phyloP scores from a whole-genome alignment of 2,113 vertebrate genomes.

The Talpa occidentalis region DNA sequence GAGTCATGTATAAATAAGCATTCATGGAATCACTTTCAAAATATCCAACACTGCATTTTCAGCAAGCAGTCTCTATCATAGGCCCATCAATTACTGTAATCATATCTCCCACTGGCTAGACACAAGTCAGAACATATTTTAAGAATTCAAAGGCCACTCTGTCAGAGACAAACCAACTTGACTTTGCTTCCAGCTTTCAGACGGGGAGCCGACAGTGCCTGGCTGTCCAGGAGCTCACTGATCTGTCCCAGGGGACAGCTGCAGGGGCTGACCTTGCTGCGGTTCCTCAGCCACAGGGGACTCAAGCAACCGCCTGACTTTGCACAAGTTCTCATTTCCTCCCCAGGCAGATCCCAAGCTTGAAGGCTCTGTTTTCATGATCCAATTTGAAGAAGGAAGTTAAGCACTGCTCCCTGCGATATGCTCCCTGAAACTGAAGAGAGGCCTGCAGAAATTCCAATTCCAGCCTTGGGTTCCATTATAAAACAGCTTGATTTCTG shows the following conservation, averaged over 20 bases:
- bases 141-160: conserved; percentile 56
- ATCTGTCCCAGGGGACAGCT: neutral
- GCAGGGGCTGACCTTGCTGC: neutral
- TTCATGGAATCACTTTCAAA: conserved; percentile 33
- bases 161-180: neutral
- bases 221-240: neutral
- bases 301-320: neutral
- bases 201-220: neutral
- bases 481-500: neutral
- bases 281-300: neutral
- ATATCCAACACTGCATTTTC: conserved; percentile 2
- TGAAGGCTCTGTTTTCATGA: neutral
- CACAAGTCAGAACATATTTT: conserved; percentile 42
- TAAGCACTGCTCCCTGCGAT: neutral
- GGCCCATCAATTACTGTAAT: conserved; percentile 46
- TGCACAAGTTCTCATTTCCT: conserved; percentile 47
- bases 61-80: neutral
- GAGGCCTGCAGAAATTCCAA: neutral
- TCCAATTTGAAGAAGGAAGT: neutral
- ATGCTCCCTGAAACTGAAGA: neutral
- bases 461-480: neutral
- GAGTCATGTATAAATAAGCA: neutral
- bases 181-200: neutral
- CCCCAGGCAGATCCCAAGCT: neutral
- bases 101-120: conserved; percentile 43